Base-by-base conservation (phyloP, 2,113 vertebrate species). In the Hippotragus niger region DNA sequence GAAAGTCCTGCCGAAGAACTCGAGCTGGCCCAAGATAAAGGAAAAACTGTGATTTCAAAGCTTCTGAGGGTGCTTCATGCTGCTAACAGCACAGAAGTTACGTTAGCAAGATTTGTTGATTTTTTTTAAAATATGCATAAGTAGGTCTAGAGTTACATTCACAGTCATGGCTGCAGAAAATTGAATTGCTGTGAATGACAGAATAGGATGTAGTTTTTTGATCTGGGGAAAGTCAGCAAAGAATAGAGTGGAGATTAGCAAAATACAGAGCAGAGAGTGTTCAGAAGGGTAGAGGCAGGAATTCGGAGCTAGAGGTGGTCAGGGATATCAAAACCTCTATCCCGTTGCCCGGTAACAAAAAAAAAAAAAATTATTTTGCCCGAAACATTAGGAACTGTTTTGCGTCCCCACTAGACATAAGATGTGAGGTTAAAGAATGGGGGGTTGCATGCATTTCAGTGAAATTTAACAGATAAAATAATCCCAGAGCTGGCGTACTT, bases 271-370 rank as follows among this genome's bases (percentile, higher is more conserved):
- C 45, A 47, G 23, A 52, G 33, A 57, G 36, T 15, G 64, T n/a
- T 58, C 67, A 60, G 1, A 83, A 62, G 62, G 81, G 43, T 45
- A 89, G 45, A 85, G 71, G n/a, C 3, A 45, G 60, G 60, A 86
- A 83, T 67, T 60, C 52, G 40, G 29, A 71, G 58, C 27, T 25
- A 76, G 19, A 40, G 11, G 40, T 47, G 62, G 31, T 36, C 14
- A n/a, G 55, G 16, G 13, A 55, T 84, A 67, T 60, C 5, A 0
- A 9, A n/a, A 60, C 17, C 53, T 52, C 15, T 13, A 47, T 40
- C 8, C n/a, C 3, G 2, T 55, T 50, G 29, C 29, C 4, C 3
- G 0, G 13, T 40, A 50, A 16, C 2, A 13, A 50, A 0, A 50
- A 50, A 0, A 45, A 43, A 80, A 50, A 76, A 23, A 50, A 11